These are phyloP conservation scores for Otus scops DNA, from an alignment of 2,797 vertebrate species.

Conservation along the genomic window DNA sequence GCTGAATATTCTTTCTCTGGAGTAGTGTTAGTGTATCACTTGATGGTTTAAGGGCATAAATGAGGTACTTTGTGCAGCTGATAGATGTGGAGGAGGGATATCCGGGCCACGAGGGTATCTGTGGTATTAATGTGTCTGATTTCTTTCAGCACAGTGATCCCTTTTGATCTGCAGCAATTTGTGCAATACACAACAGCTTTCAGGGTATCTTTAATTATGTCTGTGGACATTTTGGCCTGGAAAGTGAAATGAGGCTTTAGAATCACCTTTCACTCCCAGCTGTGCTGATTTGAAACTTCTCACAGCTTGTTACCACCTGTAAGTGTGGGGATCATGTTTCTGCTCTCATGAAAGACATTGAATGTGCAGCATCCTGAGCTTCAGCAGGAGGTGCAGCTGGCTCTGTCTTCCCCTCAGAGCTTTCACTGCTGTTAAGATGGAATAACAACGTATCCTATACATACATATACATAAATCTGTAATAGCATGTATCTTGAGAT, in stretches of 20 bases:
- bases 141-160: conserved; percentile 44
- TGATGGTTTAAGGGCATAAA: conserved; percentile 40
- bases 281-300: background rate
- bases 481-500: background rate
- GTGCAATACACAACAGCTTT: conserved; percentile 19
- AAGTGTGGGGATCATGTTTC: background rate
- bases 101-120: conserved; percentile 44
- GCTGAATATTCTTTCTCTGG: conserved; percentile 27
- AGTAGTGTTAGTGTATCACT: background rate
- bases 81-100: conserved; percentile 18
- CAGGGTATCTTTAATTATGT: conserved; percentile 41
- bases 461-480: background rate
- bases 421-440: background rate
- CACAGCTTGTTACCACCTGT: background rate
- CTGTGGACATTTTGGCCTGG: background rate
- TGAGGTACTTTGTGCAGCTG: conserved; percentile 33
- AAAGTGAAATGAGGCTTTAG: conserved; percentile 21
- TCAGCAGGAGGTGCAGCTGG: background rate
- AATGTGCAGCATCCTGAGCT: background rate
- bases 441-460: background rate
- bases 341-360: background rate
- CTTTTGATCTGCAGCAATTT: conserved; percentile 48
- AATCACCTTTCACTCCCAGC: conserved; percentile 30
- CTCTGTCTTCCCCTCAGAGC: background rate
- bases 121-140: conserved; percentile 16